Evolutionary conservation across 2,888 invertebrate genomes (phyloP).

Genomic region (Osmoderma eremita): DNA sequence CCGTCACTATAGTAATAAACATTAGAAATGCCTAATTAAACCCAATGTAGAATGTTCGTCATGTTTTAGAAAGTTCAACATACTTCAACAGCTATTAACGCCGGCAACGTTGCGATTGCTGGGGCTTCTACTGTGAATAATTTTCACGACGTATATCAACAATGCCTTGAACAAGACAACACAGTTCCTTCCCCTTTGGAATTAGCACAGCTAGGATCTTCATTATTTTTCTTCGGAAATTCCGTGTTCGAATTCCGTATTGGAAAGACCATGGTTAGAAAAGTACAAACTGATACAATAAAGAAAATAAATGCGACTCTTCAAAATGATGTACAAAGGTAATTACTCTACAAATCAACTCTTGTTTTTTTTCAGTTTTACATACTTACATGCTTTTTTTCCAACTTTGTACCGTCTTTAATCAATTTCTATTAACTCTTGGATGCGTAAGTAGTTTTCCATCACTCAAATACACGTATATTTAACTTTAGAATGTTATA

Average conservation of each 20-base stretch:
- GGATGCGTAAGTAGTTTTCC: too few relatives aligned
- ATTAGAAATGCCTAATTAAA: too few relatives aligned
- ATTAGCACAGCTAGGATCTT: constrained; percentile 47
- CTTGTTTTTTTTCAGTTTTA: background rate
- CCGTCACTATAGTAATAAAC: too few relatives aligned
- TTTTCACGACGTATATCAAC: constrained; percentile 40
- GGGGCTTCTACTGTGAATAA: constrained; percentile 46
- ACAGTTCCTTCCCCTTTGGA: constrained; percentile 45
- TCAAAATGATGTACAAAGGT: constrained; percentile 67
- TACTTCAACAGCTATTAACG: constrained; percentile 43
- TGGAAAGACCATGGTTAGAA: constrained; percentile 58
- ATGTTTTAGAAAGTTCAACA: constrained; percentile 41
- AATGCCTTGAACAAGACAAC: constrained; percentile 35
- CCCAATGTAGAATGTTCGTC: too few relatives aligned
- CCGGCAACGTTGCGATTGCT: constrained; percentile 41
- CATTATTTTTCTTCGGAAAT: constrained; percentile 49
- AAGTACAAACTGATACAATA: constrained; percentile 67
- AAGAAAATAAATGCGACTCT: constrained; percentile 66
- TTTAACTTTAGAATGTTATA: too few relatives aligned
- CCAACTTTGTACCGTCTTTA: too few relatives aligned
- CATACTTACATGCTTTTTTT: too few relatives aligned
- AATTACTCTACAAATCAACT: constrained; percentile 21
- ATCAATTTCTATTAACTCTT: too few relatives aligned
- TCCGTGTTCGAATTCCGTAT: constrained; percentile 47
- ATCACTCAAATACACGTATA: too few relatives aligned